Percentiles rank a stretch among this genome's conserved stretches.
These are phyloP conservation scores for Epizoanthus ramosus DNA, from an alignment of 92 coral and sea anemone species.

Conservation along the genomic window DNA sequence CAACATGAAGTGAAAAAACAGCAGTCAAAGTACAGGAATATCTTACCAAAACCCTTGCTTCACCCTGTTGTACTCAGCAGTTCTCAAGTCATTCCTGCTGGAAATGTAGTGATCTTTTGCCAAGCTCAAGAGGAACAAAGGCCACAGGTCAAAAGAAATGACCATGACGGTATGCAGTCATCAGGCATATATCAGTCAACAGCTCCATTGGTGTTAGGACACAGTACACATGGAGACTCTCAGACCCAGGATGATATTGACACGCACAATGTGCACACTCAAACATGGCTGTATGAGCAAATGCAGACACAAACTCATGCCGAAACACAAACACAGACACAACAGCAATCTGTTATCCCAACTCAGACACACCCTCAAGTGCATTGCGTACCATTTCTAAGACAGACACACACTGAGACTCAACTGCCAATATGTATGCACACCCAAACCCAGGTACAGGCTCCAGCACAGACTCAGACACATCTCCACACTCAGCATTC, in stretches of 20 bases:
- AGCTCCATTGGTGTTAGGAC: background rate
- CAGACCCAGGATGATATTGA: background rate
- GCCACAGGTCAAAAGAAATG: background rate
- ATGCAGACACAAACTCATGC: constrained; percentile 6
- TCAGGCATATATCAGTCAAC: background rate
- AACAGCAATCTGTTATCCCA: background rate
- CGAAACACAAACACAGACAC: constrained; percentile 21
- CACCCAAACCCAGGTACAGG: constrained; percentile 15
- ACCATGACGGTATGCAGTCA: background rate
- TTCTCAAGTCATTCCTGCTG: constrained; percentile 19
- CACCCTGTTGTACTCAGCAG: background rate
- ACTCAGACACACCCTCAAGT: constrained; percentile 17
- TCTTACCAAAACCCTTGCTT: constrained; percentile 20
- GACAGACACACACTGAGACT: constrained; percentile 29
- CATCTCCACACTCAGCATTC: background rate
- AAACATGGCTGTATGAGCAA: background rate
- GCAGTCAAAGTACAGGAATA: constrained; percentile 21
- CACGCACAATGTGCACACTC: constrained; percentile 20
- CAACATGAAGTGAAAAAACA: background rate
- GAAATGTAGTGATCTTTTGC: constrained; percentile 9
- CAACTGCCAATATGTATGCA: constrained; percentile 20
- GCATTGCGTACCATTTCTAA: constrained; percentile 2
- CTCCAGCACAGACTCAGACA: constrained; percentile 34
- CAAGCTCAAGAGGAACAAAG: constrained; percentile 29
- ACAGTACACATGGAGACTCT: background rate